These are phyloP conservation scores for Chloroclysta siterata DNA, from an alignment of 2,888 invertebrate species.

Conservation along the genomic window DNA sequence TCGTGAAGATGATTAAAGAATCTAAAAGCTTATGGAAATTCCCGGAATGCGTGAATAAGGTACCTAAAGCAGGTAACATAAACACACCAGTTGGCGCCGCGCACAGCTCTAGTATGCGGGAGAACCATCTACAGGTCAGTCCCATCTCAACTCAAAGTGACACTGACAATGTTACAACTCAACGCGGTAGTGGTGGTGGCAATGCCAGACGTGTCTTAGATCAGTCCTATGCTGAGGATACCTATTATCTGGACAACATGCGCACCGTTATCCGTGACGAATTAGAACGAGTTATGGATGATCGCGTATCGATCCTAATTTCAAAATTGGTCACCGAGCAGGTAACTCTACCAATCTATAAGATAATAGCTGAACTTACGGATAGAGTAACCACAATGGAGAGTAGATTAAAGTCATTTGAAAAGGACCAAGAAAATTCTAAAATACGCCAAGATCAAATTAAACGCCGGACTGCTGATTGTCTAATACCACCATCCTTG, in stretches of 20 bases:
- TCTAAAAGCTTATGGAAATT: too few relatives aligned
- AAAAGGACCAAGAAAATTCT: neutral
- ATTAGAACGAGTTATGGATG: constrained; percentile 12
- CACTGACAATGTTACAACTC: constrained; percentile 2
- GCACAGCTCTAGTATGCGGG: neutral
- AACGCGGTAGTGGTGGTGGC: constrained; percentile 1
- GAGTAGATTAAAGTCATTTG: neutral
- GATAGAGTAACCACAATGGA: constrained; percentile 10
- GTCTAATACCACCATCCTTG: too few relatives aligned
- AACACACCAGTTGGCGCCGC: neutral
- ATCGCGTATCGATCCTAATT: constrained; percentile 11
- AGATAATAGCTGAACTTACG: constrained; percentile 5
- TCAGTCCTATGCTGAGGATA: constrained; percentile 12
- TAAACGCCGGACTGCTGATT: neutral
- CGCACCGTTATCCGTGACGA: constrained; percentile 15
- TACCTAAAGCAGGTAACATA: too few relatives aligned
- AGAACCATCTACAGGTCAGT: neutral
- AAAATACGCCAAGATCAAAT: neutral
- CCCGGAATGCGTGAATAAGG: too few relatives aligned
- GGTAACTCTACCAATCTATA: constrained; percentile 7
- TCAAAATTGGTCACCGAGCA: constrained; percentile 14
- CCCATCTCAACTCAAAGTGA: neutral
- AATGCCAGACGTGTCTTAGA: constrained; percentile 1
- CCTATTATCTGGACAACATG: constrained; percentile 15
- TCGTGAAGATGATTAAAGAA: too few relatives aligned